Evolutionary conservation across 1,140 invertebrate genomes (phyloP).

Genomic region (Phortica variegata): DNA sequence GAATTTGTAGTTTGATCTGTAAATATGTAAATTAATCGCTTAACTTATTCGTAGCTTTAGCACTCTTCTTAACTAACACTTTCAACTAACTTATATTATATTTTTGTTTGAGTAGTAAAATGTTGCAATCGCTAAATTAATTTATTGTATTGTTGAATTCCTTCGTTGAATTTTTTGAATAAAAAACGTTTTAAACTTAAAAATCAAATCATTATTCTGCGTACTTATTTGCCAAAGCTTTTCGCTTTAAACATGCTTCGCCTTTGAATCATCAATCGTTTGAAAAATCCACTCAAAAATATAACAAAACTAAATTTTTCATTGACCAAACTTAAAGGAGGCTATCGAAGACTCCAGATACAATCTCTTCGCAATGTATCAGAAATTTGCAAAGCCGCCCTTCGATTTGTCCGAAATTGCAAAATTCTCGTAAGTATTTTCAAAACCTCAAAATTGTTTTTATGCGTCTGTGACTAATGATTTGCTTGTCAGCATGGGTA

Average conservation of each 20-base stretch:
- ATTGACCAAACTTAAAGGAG: conserved; percentile 36
- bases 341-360: conserved; percentile 49
- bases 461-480: neutral
- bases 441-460: neutral
- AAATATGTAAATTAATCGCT: no score
- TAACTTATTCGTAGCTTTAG: no score
- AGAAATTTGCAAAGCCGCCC: conserved; percentile 53
- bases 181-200: neutral
- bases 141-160: no score
- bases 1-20: no score
- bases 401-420: conserved; percentile 55
- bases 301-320: conserved; percentile 12
- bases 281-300: conserved; percentile 3
- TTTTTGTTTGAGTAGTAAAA: no score
- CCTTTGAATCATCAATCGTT: neutral
- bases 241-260: no score
- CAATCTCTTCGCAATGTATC: conserved; percentile 56
- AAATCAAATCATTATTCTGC: conserved; percentile 4
- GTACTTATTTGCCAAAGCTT: conserved; percentile 5
- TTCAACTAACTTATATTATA: no score
- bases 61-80: no score
- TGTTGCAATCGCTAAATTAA: no score
- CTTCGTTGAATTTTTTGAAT: no score
- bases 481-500: conserved; percentile 27
- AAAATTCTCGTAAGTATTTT: conserved; percentile 49